Evolutionary conservation across 2,888 invertebrate genomes (phyloP).

Genomic region (Eristalis intricaria): DNA sequence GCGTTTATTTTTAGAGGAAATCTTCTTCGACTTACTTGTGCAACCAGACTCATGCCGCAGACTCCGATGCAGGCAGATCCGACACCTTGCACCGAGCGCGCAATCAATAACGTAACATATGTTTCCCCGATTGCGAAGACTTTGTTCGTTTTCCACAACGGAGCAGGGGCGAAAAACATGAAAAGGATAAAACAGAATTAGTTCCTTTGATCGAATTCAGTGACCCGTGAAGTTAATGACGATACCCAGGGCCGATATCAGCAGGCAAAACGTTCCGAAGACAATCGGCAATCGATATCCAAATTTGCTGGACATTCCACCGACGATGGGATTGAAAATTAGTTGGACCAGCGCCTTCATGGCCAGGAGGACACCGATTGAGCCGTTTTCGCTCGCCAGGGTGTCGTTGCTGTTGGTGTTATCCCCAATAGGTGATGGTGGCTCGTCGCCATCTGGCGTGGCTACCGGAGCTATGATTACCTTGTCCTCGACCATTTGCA

Average conservation of each 20-base stretch:
- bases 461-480: constrained; percentile 67
- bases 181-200: constrained; percentile 55
- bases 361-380: constrained; percentile 86
- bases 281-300: constrained; percentile 87
- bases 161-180: not conserved
- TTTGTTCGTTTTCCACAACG: constrained; percentile 76
- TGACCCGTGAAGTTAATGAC: constrained; percentile 73
- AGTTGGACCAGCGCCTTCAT: constrained; percentile 92
- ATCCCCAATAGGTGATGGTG: not conserved
- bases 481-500: constrained; percentile 75
- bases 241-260: constrained; percentile 86
- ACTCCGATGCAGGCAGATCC: constrained; percentile 91
- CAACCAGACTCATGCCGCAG: constrained; percentile 91
- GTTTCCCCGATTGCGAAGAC: constrained; percentile 90
- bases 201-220: constrained; percentile 34
- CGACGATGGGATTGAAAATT: constrained; percentile 88
- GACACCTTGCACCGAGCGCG: constrained; percentile 89
- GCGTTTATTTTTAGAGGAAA: not conserved
- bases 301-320: constrained; percentile 85
- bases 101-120: constrained; percentile 86
- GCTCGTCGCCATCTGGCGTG: constrained; percentile 51
- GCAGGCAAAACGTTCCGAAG: constrained; percentile 86
- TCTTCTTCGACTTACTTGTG: constrained; percentile 80
- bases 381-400: constrained; percentile 85
- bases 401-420: constrained; percentile 70